Percentiles rank a stretch among this genome's conserved stretches.
Evolutionary conservation across 2,797 vertebrate species (phyloP).

Genomic region (Clarias fuscus): DNA sequence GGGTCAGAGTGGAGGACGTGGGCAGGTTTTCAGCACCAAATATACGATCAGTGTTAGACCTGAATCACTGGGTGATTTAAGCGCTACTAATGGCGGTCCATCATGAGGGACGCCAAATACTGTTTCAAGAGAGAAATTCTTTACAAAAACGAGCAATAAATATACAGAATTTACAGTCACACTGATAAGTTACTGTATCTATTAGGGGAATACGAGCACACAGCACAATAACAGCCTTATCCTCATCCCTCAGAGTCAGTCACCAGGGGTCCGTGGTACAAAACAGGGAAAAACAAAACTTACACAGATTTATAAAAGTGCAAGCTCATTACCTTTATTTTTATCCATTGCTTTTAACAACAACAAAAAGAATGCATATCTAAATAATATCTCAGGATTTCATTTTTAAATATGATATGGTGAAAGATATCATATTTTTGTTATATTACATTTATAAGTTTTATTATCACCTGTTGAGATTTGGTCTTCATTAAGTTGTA

Average conservation of each 20-base stretch:
- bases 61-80: conserved; percentile 45
- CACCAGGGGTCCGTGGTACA: neutral
- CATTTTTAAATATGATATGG: neutral
- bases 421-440: neutral
- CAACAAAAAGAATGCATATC: neutral
- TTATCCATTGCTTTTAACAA: neutral
- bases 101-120: conserved; percentile 35
- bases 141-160: conserved; percentile 33
- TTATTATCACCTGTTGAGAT: neutral
- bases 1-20: conserved; percentile 32
- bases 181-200: conserved; percentile 22
- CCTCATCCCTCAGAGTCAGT: neutral
- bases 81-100: conserved; percentile 24
- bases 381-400: neutral
- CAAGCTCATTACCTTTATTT: neutral
- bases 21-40: conserved; percentile 25
- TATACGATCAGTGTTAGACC: conserved; percentile 29
- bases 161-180: conserved; percentile 19
- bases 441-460: too few relatives aligned
- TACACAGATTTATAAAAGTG: neutral
- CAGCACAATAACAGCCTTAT: conserved; percentile 26
- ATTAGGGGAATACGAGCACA: conserved; percentile 6
- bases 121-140: conserved; percentile 29
- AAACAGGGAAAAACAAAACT: neutral
- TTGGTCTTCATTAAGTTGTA: neutral